Evolutionary conservation across 92 coral and sea anemone species (phyloP).

Genomic region (Porites divaricata): DNA sequence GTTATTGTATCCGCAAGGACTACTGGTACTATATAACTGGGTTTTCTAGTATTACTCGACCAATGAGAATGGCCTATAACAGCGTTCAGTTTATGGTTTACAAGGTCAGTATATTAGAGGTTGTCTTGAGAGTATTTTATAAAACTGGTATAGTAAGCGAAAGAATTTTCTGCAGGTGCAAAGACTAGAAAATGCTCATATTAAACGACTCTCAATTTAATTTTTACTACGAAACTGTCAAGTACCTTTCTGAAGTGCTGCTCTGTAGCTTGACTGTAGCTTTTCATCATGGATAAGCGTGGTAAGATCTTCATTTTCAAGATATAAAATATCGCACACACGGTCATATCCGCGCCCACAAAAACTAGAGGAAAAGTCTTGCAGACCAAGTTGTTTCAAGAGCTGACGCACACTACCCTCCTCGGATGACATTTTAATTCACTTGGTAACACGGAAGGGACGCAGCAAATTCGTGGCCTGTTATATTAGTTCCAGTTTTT

Average conservation of each 20-base stretch:
- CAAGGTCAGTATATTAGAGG: slow-evolving; percentile 1
- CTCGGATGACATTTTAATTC: slow-evolving; percentile 22
- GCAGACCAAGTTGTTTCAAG: slow-evolving; percentile 44
- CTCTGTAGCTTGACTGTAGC: slow-evolving; percentile 30
- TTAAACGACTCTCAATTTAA: not conserved
- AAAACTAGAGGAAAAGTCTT: slow-evolving; percentile 33
- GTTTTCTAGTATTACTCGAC: not conserved
- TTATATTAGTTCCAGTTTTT: not conserved
- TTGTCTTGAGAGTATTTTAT: not conserved
- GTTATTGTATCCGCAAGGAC: not conserved
- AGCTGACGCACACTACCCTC: slow-evolving; percentile 35
- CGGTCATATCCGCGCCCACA: slow-evolving; percentile 48
- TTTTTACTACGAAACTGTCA: not conserved
- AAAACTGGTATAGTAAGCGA: not conserved
- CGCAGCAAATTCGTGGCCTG: not conserved
- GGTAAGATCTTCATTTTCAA: slow-evolving; percentile 50
- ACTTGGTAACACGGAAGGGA: not conserved
- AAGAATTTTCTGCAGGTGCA: no score
- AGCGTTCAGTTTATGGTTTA: not conserved
- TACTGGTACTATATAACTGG: not conserved
- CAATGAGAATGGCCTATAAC: not conserved
- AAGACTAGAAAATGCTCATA: not conserved
- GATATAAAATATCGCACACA: slow-evolving; percentile 48
- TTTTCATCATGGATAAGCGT: slow-evolving; percentile 33
- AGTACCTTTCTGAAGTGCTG: slow-evolving; percentile 58